Evolutionary conservation across 1,140 invertebrate species (phyloP), one percentile per base, ranked within the genome.

Genomic region (Pomacea maculata): DNA sequence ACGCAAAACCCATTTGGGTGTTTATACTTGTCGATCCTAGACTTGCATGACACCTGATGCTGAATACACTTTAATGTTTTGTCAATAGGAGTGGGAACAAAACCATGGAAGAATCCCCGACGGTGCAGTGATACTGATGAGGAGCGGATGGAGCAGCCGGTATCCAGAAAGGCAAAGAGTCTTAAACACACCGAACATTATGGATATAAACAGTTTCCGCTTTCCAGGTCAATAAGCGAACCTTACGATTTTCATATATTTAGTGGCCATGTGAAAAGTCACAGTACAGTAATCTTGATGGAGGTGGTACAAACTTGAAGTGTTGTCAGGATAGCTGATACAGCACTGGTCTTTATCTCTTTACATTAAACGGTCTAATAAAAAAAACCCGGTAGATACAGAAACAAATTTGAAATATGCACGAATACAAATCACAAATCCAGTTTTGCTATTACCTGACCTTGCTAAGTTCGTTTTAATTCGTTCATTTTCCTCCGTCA

Each of bases 91-190:
- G 0, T 82, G 81, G 81, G 81, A 82, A 67, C 34, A 57, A 4
- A 55, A 75, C 29, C 34, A 82, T 63, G 81, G 78, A 15, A 10
- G 34, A 21, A 79, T 82, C 19, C 81, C 81, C 17, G 67, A 79
- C 17, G 73, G 73, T 5, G 77, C 81, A 8, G 78, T 82, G 34
- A 73, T 82, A 10, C 74, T 82, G 55, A 79, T 82, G 72, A 45
- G 54, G 0, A 75, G 64, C 19, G 81, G 78, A 6, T 82, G 81
- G 81, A 65, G 73, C 12, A 34, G 29, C 19, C 52, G 67, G 12
- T 79, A 82, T 57, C 73, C 78, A 25, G 75, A 82, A 57, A 57
- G 57, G 52, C 71, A 78, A 17, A 34, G 57, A 68, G 25, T 75
- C 11, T 76, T 82, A 65, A 71, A 71, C 55, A 75, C 81, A 9